A percentile compares a stretch with the other conserved stretches of the same genome.
These are phyloP conservation scores for Himalopsyche japonica DNA, from an alignment of 2,888 invertebrate species.

Conservation along the genomic window DNA sequence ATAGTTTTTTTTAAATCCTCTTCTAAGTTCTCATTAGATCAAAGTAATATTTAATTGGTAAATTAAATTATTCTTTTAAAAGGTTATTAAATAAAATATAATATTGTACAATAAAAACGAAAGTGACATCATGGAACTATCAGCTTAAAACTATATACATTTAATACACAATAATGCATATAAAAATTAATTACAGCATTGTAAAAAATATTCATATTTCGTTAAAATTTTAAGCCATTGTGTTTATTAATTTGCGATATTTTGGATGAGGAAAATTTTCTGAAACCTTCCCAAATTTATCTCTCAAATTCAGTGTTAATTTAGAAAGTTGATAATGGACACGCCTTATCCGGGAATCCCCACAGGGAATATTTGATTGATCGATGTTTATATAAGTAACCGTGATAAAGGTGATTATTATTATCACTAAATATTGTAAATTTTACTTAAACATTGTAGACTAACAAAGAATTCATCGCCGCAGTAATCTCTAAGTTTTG, in stretches of 20 bases:
- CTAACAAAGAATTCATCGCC: not conserved
- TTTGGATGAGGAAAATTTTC: not conserved
- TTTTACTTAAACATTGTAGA: not conserved
- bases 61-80: too few relatives aligned
- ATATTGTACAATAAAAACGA: too few relatives aligned
- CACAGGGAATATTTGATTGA: slow-evolving; percentile 13
- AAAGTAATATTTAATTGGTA: too few relatives aligned
- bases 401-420: not conserved
- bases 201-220: not conserved
- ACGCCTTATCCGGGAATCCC: slow-evolving; percentile 1
- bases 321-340: slow-evolving; percentile 19
- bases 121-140: too few relatives aligned
- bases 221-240: not conserved
- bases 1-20: too few relatives aligned
- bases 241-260: not conserved
- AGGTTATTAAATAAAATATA: too few relatives aligned
- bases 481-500: too few relatives aligned
- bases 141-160: too few relatives aligned
- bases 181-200: too few relatives aligned
- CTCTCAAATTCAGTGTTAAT: slow-evolving; percentile 19
- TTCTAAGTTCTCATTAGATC: too few relatives aligned
- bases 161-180: too few relatives aligned
- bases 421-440: not conserved
- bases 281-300: slow-evolving; percentile 5
- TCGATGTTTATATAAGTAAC: slow-evolving; percentile 4